These are phyloP conservation scores for Agrotis exclamationis DNA, from an alignment of 2,888 invertebrate genomes.

Conservation along the genomic window DNA sequence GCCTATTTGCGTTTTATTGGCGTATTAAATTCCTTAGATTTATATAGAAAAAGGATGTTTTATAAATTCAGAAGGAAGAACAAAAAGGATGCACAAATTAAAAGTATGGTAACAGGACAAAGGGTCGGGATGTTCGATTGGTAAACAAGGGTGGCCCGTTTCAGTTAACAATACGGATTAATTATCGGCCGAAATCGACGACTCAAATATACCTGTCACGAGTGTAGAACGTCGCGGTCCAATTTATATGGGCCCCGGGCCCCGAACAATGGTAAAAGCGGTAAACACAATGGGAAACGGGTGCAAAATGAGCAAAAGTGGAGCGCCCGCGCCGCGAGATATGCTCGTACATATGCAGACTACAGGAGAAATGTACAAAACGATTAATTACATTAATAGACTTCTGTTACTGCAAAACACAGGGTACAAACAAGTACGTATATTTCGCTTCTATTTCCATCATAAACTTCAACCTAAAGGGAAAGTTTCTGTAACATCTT, in stretches of 20 bases:
- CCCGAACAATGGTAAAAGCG: conserved; percentile 90
- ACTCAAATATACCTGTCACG: conserved; percentile 91
- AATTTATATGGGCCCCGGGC: conserved; percentile 88
- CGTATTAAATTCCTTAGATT: conserved; percentile 54
- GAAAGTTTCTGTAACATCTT: not conserved
- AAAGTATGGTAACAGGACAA: conserved; percentile 75
- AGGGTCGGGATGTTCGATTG: conserved; percentile 72
- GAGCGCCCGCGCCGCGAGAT: conserved; percentile 59
- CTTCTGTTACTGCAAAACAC: conserved; percentile 16
- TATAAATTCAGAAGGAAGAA: conserved; percentile 58
- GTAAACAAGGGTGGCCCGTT: conserved; percentile 88
- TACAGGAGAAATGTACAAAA: conserved; percentile 49
- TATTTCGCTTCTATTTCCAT: conserved; percentile 1
- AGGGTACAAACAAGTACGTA: conserved; percentile 6
- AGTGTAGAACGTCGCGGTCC: conserved; percentile 85
- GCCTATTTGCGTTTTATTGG: conserved; percentile 59
- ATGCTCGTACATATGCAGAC: conserved; percentile 60
- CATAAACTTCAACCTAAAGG: conserved; percentile 8
- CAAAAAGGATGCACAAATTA: conserved; percentile 73
- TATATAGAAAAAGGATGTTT: conserved; percentile 39
- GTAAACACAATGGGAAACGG: conserved; percentile 88
- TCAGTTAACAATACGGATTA: conserved; percentile 90
- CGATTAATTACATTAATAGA: conserved; percentile 61
- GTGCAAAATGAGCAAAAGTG: conserved; percentile 86
- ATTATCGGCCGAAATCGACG: conserved; percentile 90